A percentile compares a stretch with the other conserved stretches of the same genome.
phyloP scores from a whole-genome alignment of 2,113 vertebrate genomes.

The Oryzias javanicus region DNA sequence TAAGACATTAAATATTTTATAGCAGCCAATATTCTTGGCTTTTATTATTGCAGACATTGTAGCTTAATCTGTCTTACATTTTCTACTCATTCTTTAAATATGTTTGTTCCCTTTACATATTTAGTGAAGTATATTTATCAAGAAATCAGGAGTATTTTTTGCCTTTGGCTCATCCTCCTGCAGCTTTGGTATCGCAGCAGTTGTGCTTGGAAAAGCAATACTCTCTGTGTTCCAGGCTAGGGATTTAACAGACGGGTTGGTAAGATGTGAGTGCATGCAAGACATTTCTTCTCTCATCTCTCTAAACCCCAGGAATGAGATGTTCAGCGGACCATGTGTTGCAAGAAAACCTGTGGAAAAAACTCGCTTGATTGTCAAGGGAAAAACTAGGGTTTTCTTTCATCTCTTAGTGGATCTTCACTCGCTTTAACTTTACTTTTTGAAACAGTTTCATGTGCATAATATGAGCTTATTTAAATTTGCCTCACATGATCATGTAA shows the following conservation, averaged over 20 bases:
- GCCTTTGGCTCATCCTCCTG: neutral
- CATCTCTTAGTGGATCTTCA: neutral
- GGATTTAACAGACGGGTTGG: conserved; percentile 11
- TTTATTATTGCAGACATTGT: no score
- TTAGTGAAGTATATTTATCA: neutral
- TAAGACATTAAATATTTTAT: no score
- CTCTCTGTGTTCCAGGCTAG: neutral
- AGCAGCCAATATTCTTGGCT: no score
- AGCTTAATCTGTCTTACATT: no score
- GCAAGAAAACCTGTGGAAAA: neutral
- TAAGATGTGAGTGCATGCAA: conserved; percentile 7
- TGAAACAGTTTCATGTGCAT: no score
- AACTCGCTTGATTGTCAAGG: neutral
- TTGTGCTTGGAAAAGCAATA: neutral
- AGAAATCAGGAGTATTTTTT: conserved; percentile 27
- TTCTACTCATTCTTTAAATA: no score
- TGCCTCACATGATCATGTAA: no score
- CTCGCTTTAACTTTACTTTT: no score
- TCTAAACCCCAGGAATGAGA: conserved; percentile 5
- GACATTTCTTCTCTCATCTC: neutral
- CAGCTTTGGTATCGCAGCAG: conserved; percentile 6
- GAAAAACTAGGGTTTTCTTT: neutral
- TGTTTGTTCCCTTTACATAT: no score
- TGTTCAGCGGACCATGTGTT: neutral
- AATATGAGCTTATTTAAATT: no score